Percentiles rank a stretch among this genome's conserved stretches.
Conservation (phyloP, 1,140 invertebrate species). For the Zaprionus kolodkinae region DNA sequence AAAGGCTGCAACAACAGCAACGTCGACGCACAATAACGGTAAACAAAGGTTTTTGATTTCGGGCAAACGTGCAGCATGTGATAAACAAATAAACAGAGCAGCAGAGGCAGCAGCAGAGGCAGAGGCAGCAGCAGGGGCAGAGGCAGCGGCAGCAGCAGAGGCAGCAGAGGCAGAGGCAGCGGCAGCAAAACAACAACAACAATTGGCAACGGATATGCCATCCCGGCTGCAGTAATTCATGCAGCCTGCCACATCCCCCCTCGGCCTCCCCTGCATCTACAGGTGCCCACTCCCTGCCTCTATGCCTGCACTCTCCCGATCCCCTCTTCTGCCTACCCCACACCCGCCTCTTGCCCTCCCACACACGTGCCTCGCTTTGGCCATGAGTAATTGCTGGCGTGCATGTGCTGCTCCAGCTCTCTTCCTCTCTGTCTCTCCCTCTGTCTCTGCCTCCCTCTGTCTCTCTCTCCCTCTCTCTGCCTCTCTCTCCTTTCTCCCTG, state of each 20-base stretch:
- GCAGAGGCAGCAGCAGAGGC: conserved; percentile 8
- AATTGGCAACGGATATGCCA: conserved; percentile 46
- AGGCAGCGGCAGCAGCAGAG: conserved; percentile 10
- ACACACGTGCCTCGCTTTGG: conserved; percentile 32
- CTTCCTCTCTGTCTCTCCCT: not conserved
- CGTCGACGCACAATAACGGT: not conserved
- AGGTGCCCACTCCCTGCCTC: too few species aligned
- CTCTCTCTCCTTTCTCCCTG: too few species aligned
- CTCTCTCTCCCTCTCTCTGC: too few species aligned
- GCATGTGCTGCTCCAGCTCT: conserved; percentile 40
- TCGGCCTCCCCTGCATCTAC: not conserved
- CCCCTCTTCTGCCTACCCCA: too few species aligned
- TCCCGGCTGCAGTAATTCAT: conserved; percentile 51
- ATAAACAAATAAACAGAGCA: conserved; percentile 64
- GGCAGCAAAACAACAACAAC: conserved; percentile 16
- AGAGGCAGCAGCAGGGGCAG: conserved; percentile 18
- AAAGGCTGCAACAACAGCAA: not conserved
- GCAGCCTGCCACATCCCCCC: not conserved
- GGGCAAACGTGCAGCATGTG: conserved; percentile 59
- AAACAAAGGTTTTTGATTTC: conserved; percentile 65
- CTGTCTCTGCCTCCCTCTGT: too few species aligned
- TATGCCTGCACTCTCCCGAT: too few species aligned
- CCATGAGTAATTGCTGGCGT: conserved; percentile 76
- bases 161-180: not conserved
- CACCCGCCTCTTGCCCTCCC: too few species aligned